phyloP scores from a whole-genome alignment of 30 jellyfish, hydroid and myxozoan species.

The Aurelia aurita region DNA sequence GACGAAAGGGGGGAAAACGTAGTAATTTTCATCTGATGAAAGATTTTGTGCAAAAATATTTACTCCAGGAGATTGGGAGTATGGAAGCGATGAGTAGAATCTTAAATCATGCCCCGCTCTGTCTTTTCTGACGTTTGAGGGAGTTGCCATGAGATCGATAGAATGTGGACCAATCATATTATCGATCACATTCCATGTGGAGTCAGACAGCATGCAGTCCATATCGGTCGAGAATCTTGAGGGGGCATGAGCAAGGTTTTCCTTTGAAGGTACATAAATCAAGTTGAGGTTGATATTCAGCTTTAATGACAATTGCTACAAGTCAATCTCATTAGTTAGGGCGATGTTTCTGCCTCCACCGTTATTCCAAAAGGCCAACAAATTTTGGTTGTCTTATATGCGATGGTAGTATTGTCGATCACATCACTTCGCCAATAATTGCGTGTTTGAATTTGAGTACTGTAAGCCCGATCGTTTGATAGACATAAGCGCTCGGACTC shows the following conservation, averaged over 20 bases:
- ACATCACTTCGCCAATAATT: too few species aligned
- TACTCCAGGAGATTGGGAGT: too few species aligned
- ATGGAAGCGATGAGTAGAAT: not conserved
- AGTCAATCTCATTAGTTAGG: constrained; percentile 1
- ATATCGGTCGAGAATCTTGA: constrained; percentile 15
- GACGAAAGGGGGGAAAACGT: constrained; percentile 22
- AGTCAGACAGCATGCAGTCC: constrained; percentile 18
- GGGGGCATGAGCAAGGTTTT: not conserved
- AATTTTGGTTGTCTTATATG: too few species aligned
- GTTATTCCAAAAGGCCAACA: not conserved
- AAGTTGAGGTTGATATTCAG: not conserved
- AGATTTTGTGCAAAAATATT: constrained; percentile 10
- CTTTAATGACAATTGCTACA: not conserved
- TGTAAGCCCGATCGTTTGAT: too few species aligned
- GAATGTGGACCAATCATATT: constrained; percentile 9
- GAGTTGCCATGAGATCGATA: constrained; percentile 14
- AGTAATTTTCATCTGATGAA: not conserved
- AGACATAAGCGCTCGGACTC: too few species aligned
- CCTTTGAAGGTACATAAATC: not conserved
- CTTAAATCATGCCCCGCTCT: not conserved
- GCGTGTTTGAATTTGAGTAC: too few species aligned
- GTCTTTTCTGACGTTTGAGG: constrained; percentile 2
- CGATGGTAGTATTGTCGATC: too few species aligned
- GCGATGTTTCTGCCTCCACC: constrained; percentile 16
- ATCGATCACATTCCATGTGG: constrained; percentile 4